Base-by-base conservation (phyloP, 2,888 invertebrate species). In the Pristionchus exspectatus region DNA sequence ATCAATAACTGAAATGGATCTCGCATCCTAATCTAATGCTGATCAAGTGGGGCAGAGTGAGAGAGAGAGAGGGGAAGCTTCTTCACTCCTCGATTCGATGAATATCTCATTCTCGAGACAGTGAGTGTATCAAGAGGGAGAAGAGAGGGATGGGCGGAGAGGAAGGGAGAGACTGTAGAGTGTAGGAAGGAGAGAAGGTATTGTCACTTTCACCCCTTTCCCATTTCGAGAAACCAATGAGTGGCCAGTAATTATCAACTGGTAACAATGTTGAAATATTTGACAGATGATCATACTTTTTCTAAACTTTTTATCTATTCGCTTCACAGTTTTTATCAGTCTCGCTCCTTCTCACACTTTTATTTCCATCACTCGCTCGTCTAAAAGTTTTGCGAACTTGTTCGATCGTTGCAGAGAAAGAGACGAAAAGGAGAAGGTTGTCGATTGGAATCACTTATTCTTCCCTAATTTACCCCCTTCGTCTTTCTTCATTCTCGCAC, bases 191-290 rank as follows among this genome's bases (percentile, higher is more conserved):
- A 56, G 56, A 59, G 59, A 30, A 84, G 54, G 84, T 81, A 81
- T 81, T 81, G 77, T 81, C 86, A 84, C 89, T 30, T 74, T 81
- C 84, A 44, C 87, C 27, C 87, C 10, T 87, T 81, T 18, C n/a
- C 50, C 77, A 24, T 50, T 81, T 27, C 77, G 77, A 81, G 77
- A 81, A 50, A 33, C 72, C 72, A 33, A 33, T 33, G 72, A 74
- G 72, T 21, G 72, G 5, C 72, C 72, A 24, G 18, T 74, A 74
- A 74, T 74, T 74, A 74, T 74, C 14, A 4, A 38, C 14, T 3
- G 33, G 2, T 69, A 69, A 3, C 5, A 14, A 69, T 69, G n/a
- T 18, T 9, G 27, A 27, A 69, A 74, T 18, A 69, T 69, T 9
- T 74, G 38, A 63, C 21, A 74, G 2, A 24, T 38, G 18, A 77